Conservation (phyloP, 2,797 vertebrate species). For the Ctenopoma multispine region DNA sequence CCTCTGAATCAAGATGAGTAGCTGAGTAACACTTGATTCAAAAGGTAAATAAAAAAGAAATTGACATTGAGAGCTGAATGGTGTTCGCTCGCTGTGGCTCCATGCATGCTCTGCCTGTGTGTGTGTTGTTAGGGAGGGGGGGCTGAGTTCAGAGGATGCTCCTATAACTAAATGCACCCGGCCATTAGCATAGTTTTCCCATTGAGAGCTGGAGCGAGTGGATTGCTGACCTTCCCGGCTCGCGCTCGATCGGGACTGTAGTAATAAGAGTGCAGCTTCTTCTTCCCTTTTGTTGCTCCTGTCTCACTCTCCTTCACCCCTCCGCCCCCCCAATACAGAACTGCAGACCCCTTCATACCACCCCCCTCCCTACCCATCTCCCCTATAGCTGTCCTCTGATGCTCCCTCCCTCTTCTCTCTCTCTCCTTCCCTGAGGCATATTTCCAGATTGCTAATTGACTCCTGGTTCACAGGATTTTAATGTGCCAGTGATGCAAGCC, state of each 20-base stretch:
- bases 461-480: slow-evolving; percentile 70
- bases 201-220: slow-evolving; percentile 20
- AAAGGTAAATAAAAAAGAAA: slow-evolving; percentile 38
- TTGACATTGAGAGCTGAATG: slow-evolving; percentile 29
- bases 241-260: slow-evolving; percentile 74
- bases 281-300: slow-evolving; percentile 63
- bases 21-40: slow-evolving; percentile 30
- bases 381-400: slow-evolving; percentile 68
- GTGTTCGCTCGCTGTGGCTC: neutral
- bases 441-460: slow-evolving; percentile 84
- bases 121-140: neutral
- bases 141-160: slow-evolving; percentile 36
- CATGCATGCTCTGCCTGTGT: slow-evolving; percentile 7
- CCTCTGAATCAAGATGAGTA: slow-evolving; percentile 48
- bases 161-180: slow-evolving; percentile 32
- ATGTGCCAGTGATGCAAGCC: slow-evolving; percentile 47
- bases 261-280: slow-evolving; percentile 66
- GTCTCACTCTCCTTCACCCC: too few species aligned
- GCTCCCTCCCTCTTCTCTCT: slow-evolving; percentile 23
- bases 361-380: neutral
- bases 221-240: slow-evolving; percentile 62
- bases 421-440: slow-evolving; percentile 61
- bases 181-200: slow-evolving; percentile 47
- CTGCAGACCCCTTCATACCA: slow-evolving; percentile 21
- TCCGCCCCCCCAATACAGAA: slow-evolving; percentile 43